Evolutionary conservation across 2,113 vertebrate genomes (phyloP).

Genomic region (Trinectes maculatus): DNA sequence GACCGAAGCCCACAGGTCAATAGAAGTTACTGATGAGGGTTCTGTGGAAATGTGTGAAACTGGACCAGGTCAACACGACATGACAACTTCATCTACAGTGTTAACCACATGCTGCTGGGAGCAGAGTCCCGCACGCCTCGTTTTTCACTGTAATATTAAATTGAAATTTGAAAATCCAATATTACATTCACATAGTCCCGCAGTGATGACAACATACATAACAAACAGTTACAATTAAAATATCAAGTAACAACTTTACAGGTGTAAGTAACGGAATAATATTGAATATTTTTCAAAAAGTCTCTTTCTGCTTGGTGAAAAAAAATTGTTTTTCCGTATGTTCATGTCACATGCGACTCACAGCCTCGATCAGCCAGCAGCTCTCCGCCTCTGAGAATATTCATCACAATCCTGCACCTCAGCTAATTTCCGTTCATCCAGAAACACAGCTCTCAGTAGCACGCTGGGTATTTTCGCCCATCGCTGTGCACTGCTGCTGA

Average conservation of each 20-base stretch:
- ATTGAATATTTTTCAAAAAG: too few species aligned
- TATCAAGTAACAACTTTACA: too few species aligned
- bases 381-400: conserved; percentile 49
- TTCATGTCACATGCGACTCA: conserved; percentile 7
- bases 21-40: too few species aligned
- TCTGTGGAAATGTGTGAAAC: too few species aligned
- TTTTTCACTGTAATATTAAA: not conserved
- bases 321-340: not conserved
- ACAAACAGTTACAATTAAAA: too few species aligned
- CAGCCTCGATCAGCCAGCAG: conserved; percentile 9
- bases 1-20: too few species aligned
- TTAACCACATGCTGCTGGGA: not conserved
- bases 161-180: too few species aligned
- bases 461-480: conserved; percentile 47
- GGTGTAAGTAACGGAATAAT: too few species aligned
- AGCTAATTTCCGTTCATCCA: conserved; percentile 60
- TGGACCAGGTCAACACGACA: conserved; percentile 22
- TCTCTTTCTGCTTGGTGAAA: too few species aligned
- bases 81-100: not conserved
- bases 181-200: too few species aligned
- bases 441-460: conserved; percentile 52
- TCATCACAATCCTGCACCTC: conserved; percentile 59
- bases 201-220: too few species aligned
- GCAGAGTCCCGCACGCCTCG: not conserved
- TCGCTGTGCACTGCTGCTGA: conserved; percentile 16